These are phyloP conservation scores for Aspidapion aeneum DNA, from an alignment of 2,888 invertebrate species.

Conservation along the genomic window DNA sequence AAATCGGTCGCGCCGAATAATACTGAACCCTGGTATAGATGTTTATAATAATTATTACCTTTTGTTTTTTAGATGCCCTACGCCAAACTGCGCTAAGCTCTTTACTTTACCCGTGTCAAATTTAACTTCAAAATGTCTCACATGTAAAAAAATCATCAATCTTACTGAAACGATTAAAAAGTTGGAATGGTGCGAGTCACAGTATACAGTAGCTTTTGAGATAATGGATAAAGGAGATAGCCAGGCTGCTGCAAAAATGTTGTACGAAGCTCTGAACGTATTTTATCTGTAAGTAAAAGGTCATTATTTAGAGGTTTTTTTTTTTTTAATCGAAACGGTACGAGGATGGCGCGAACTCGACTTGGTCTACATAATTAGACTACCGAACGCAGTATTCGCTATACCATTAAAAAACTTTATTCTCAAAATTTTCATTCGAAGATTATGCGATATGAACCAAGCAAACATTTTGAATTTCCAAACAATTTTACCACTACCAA, in stretches of 20 bases:
- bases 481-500: no score
- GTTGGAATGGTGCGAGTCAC: slow-evolving; percentile 50
- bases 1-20: no score
- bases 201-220: slow-evolving; percentile 49
- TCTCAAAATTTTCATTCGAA: no score
- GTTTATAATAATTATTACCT: no score
- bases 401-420: no score
- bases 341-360: no score
- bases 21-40: no score
- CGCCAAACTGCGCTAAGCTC: slow-evolving; percentile 48
- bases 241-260: slow-evolving; percentile 52
- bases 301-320: background rate
- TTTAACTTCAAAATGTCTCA: slow-evolving; percentile 49
- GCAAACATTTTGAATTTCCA: no score
- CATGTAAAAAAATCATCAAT: slow-evolving; percentile 52
- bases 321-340: no score
- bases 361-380: no score
- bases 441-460: no score
- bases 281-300: slow-evolving; percentile 53
- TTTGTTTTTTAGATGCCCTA: slow-evolving; percentile 56
- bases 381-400: no score
- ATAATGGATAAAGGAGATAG: slow-evolving; percentile 55
- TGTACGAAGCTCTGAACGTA: slow-evolving; percentile 56
- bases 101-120: slow-evolving; percentile 49
- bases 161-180: slow-evolving; percentile 47